phyloP scores from a whole-genome alignment of 2,113 vertebrate genomes.

The Meleagris gallopavo region DNA sequence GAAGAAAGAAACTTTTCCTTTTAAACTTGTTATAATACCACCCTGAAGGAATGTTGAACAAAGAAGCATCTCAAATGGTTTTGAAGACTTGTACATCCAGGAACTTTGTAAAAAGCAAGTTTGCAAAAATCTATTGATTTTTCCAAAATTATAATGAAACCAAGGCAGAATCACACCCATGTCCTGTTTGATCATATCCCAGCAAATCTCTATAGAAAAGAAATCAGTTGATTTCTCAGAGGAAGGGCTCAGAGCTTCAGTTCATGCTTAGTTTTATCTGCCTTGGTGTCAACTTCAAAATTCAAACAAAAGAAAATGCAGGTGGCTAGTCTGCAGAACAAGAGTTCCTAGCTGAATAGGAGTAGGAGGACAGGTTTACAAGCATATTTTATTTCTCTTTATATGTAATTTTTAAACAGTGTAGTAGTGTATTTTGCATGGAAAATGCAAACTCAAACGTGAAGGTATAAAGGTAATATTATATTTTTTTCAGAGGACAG shows the following conservation, averaged over 20 bases:
- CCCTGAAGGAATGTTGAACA: not conserved
- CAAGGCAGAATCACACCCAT: not conserved
- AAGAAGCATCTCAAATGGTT: conserved; percentile 8
- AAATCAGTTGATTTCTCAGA: not conserved
- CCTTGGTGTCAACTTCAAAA: not conserved
- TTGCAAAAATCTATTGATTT: not conserved
- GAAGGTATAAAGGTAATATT: not conserved
- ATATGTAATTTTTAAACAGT: not conserved
- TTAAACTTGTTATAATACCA: not conserved
- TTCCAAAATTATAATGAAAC: conserved; percentile 8
- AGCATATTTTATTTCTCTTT: not conserved
- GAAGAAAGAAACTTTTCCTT: not conserved
- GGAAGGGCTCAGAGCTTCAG: not conserved
- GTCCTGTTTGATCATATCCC: not conserved
- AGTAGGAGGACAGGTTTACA: not conserved
- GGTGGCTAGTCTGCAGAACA: not conserved
- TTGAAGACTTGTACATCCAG: not conserved
- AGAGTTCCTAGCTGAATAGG: not conserved
- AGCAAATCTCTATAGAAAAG: not conserved
- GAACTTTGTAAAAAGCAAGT: conserved; percentile 5
- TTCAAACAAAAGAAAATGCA: not conserved
- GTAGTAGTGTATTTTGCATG: not conserved
- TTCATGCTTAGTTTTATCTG: not conserved
- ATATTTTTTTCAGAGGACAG: not conserved
- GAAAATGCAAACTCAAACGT: not conserved